Evolutionary conservation across 2,888 invertebrate species (phyloP).

Genomic region (Chymomyza procnemis): DNA sequence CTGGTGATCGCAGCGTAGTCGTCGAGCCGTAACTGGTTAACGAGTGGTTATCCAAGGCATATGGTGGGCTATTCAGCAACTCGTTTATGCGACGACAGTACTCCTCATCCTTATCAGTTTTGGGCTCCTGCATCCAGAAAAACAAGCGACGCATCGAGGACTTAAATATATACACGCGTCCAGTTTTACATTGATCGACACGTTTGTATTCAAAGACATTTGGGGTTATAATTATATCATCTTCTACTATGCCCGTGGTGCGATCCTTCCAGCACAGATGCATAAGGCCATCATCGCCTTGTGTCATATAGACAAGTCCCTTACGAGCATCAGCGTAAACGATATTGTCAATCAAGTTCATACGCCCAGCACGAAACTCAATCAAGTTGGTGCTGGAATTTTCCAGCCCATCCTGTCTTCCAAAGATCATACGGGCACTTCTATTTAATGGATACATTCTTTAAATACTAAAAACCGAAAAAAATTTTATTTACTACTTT

Average conservation of each 20-base stretch:
- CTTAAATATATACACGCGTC: slow-evolving; percentile 98
- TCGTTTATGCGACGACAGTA: slow-evolving; percentile 95
- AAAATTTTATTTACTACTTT: slow-evolving; percentile 17
- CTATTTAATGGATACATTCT: slow-evolving; percentile 66
- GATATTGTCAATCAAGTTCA: slow-evolving; percentile 93
- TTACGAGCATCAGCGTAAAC: slow-evolving; percentile 96
- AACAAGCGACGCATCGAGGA: slow-evolving; percentile 94
- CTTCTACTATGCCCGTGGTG: slow-evolving; percentile 90
- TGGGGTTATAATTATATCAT: slow-evolving; percentile 98
- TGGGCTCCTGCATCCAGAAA: slow-evolving; percentile 99
- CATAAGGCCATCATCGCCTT: slow-evolving; percentile 97
- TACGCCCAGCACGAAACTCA: slow-evolving; percentile 97
- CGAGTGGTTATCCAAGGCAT: slow-evolving; percentile 80
- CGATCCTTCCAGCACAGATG: slow-evolving; percentile 99
- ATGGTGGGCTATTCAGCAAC: slow-evolving; percentile 95
- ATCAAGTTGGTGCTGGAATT: slow-evolving; percentile 92
- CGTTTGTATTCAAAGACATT: slow-evolving; percentile 98
- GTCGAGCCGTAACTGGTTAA: slow-evolving; percentile 75
- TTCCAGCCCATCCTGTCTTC: slow-evolving; percentile 83
- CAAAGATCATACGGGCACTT: slow-evolving; percentile 76
- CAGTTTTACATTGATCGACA: slow-evolving; percentile 96
- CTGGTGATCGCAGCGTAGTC: slow-evolving; percentile 75
- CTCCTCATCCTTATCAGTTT: slow-evolving; percentile 97
- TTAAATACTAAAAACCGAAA: slow-evolving; percentile 25
- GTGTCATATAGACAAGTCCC: slow-evolving; percentile 95